Evolutionary conservation across 2,113 vertebrate genomes (phyloP).

Genomic region (Uropsilus gracilis): DNA sequence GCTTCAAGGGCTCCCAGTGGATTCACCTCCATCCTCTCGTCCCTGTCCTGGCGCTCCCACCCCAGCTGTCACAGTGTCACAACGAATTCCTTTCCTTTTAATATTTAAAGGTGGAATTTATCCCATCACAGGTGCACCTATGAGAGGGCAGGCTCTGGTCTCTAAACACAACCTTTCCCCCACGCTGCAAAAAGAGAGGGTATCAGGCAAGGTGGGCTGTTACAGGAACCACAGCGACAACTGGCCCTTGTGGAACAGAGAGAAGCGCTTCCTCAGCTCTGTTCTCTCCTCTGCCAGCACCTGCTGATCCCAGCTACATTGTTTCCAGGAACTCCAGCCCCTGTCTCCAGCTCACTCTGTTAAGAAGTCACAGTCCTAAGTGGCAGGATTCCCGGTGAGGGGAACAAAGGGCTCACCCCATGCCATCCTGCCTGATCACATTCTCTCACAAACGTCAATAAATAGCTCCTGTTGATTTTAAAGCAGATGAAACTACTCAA

Average conservation of each 20-base stretch:
- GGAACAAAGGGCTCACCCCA: too few species aligned
- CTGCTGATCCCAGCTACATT: too few species aligned
- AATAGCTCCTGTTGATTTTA: neutral
- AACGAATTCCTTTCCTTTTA: neutral
- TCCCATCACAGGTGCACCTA: neutral
- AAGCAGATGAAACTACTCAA: neutral
- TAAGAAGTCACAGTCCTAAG: neutral
- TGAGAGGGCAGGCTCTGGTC: neutral
- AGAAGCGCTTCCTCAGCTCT: too few species aligned
- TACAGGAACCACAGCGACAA: too few species aligned
- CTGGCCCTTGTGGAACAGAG: too few species aligned
- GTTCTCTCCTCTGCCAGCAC: too few species aligned
- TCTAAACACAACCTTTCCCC: neutral
- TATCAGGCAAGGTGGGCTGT: too few species aligned
- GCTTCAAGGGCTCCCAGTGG: rapidly evolving
- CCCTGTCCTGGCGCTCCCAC: neutral
- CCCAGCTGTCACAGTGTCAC: neutral
- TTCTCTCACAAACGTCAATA: neutral
- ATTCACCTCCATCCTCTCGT: neutral
- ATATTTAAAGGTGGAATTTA: too few species aligned
- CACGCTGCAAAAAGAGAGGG: neutral
- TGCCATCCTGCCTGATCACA: neutral
- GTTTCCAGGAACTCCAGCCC: too few species aligned
- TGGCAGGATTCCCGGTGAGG: too few species aligned
- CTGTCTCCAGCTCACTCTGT: neutral